Conservation (phyloP, 2,888 invertebrate genomes). For the Dasysyrphus tricinctus region DNA sequence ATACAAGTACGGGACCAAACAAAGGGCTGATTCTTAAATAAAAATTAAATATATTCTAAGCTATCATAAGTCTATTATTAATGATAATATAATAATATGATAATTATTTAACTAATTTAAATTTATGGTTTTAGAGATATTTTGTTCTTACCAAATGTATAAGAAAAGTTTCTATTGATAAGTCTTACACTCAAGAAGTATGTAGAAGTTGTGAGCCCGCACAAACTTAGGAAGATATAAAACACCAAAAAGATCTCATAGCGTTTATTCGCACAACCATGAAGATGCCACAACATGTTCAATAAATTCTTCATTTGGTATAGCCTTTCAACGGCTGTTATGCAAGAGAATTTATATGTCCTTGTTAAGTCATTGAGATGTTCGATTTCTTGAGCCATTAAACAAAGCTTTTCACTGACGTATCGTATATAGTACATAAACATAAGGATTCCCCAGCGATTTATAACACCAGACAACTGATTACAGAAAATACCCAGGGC, state of each 20-base stretch:
- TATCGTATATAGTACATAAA: constrained; percentile 61
- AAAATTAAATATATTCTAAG: neutral
- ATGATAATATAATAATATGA: too few species aligned
- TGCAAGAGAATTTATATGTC: neutral
- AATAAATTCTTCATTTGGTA: constrained; percentile 37
- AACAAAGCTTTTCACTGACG: constrained; percentile 34
- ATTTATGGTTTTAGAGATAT: too few species aligned
- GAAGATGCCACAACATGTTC: constrained; percentile 49
- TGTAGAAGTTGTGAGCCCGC: constrained; percentile 42
- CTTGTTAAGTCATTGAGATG: neutral
- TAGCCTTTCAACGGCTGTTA: constrained; percentile 9
- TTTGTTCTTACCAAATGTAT: constrained; percentile 48
- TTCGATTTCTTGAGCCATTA: constrained; percentile 51
- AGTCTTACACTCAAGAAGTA: constrained; percentile 57
- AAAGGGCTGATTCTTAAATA: constrained; percentile 54
- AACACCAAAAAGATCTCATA: constrained; percentile 54
- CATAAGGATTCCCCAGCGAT: constrained; percentile 44
- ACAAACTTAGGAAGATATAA: constrained; percentile 57
- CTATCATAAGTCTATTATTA: neutral
- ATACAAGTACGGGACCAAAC: constrained; percentile 45
- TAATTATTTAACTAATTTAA: too few species aligned
- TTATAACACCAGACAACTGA: constrained; percentile 22
- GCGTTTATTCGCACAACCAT: constrained; percentile 23
- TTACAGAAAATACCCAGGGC: constrained; percentile 26
- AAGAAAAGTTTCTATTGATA: constrained; percentile 45